Conservation (phyloP, 2,113 vertebrate species). For the Anarhynchus alexandrinus region DNA sequence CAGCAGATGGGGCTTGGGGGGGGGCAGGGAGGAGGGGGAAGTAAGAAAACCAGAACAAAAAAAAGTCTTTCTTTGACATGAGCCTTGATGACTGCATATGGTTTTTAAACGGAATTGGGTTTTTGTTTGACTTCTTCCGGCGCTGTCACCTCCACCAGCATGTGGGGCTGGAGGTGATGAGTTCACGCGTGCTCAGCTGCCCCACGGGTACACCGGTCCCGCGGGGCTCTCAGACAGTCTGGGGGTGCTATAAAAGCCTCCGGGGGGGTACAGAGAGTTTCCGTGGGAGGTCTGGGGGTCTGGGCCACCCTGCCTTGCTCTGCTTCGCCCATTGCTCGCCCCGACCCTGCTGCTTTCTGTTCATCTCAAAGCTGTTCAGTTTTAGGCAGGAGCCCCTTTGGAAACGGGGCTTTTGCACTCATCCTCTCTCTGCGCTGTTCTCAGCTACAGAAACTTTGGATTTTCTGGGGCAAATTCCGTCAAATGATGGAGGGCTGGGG, state of each 20-base stretch:
- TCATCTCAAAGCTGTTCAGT: neutral
- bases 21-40: too few species aligned
- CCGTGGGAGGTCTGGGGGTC: neutral
- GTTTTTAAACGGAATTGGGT: neutral
- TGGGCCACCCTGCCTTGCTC: neutral
- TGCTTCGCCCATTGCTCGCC: neutral
- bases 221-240: neutral
- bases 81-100: neutral
- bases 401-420: neutral
- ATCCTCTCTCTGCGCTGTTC: neutral
- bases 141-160: neutral
- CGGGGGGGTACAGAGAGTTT: neutral
- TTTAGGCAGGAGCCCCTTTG: neutral
- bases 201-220: rapidly evolving
- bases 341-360: neutral
- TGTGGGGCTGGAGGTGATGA: neutral
- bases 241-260: neutral
- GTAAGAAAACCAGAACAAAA: neutral
- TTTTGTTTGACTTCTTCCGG: neutral
- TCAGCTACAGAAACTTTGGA: neutral
- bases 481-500: neutral
- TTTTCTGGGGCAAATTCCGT: neutral
- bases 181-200: neutral
- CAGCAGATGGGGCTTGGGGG: neutral
- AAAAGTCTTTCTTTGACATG: neutral